Evolutionary conservation across 2,113 vertebrate genomes (phyloP).

Genomic region (Phalacrocorax pelagicus): DNA sequence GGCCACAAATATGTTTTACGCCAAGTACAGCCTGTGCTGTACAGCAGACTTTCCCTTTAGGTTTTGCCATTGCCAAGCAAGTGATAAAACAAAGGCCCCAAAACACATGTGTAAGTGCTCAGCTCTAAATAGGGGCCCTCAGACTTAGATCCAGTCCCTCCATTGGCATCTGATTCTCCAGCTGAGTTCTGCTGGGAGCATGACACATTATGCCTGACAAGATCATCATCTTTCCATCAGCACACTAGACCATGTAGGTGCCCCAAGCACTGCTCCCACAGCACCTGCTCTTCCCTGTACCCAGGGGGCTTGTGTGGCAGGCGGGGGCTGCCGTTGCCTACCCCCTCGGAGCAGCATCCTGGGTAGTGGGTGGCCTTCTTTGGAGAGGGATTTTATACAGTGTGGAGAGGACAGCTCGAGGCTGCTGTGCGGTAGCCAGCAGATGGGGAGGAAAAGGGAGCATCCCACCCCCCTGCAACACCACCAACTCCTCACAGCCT

Average conservation of each 20-base stretch:
- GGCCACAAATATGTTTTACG: background rate
- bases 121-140: background rate
- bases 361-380: background rate
- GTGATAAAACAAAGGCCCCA: background rate
- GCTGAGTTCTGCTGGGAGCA: background rate
- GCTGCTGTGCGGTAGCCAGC: background rate
- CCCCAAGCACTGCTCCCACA: accelerated
- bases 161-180: background rate
- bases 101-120: background rate
- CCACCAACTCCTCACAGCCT: background rate
- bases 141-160: background rate
- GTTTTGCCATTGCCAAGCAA: background rate
- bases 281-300: background rate
- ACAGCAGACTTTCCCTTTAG: background rate
- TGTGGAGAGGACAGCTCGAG: background rate
- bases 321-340: background rate
- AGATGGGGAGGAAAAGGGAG: background rate
- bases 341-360: background rate
- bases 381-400: background rate
- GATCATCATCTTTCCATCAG: background rate
- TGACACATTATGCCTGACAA: accelerated
- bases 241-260: accelerated
- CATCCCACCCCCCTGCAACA: background rate
- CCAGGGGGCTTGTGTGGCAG: background rate
- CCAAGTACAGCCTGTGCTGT: background rate